Percentiles rank a stretch among this genome's conserved stretches.
Evolutionary conservation across 2,113 vertebrate species (phyloP).

Genomic region (Morone saxatilis): DNA sequence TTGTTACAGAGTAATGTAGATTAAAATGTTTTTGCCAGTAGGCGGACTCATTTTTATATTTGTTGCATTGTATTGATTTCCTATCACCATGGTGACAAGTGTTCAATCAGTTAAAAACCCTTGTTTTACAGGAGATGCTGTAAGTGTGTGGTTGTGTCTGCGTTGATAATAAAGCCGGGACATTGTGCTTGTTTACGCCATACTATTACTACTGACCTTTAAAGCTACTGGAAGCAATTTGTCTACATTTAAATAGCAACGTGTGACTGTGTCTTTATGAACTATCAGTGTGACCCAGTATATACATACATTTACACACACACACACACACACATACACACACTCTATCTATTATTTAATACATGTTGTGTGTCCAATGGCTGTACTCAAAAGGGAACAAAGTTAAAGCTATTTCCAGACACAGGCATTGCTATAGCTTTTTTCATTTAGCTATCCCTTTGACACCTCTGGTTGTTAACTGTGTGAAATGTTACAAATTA

Average conservation of each 20-base stretch:
- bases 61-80: slow-evolving; percentile 62
- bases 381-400: background rate
- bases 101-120: slow-evolving; percentile 60
- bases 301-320: background rate
- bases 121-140: slow-evolving; percentile 55
- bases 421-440: background rate
- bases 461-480: background rate
- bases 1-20: slow-evolving; percentile 58
- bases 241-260: slow-evolving; percentile 43
- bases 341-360: background rate
- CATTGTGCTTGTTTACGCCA: slow-evolving; percentile 44
- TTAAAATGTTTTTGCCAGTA: slow-evolving; percentile 58
- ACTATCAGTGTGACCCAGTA: background rate
- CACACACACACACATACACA: background rate
- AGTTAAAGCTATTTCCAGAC: background rate
- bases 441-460: background rate
- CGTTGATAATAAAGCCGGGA: slow-evolving; percentile 31
- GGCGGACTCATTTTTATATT: slow-evolving; percentile 27
- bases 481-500: background rate
- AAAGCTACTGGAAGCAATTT: slow-evolving; percentile 34
- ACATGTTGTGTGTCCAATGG: background rate
- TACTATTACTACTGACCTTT: slow-evolving; percentile 63
- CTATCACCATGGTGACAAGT: slow-evolving; percentile 50
- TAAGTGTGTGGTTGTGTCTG: slow-evolving; percentile 13
- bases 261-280: slow-evolving; percentile 9